Evolutionary conservation across 2,113 vertebrate species (phyloP).

Genomic region (Narcine bancroftii): DNA sequence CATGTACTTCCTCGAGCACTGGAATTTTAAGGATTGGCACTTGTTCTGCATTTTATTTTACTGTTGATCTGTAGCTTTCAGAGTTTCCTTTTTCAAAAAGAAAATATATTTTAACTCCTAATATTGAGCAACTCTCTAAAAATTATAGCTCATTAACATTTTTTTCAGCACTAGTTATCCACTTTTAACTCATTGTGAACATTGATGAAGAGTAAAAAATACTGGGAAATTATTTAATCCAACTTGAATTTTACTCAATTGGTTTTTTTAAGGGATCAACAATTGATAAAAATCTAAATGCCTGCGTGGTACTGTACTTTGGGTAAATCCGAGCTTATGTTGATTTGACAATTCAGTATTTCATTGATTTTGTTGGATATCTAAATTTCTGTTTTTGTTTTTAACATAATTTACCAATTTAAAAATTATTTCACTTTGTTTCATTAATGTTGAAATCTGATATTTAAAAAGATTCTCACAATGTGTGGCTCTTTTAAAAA

Average conservation of each 20-base stretch:
- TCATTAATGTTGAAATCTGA: background rate
- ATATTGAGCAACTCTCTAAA: background rate
- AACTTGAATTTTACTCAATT: background rate
- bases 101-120: background rate
- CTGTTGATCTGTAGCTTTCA: background rate
- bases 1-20: background rate
- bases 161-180: background rate
- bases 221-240: background rate
- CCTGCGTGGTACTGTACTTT: background rate
- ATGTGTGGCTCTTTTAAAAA: background rate
- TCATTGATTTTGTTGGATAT: background rate
- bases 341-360: background rate
- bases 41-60: background rate
- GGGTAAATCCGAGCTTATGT: background rate
- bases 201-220: background rate
- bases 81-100: background rate
- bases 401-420: background rate
- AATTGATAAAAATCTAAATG: background rate
- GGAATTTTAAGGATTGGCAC: background rate
- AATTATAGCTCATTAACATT: background rate
- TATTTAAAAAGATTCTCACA: background rate
- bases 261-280: background rate
- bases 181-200: slow-evolving; percentile 7
- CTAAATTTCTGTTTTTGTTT: background rate
- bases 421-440: background rate